Evolutionary conservation across 2,888 invertebrate genomes (phyloP).

Genomic region (Bimastos eiseni): DNA sequence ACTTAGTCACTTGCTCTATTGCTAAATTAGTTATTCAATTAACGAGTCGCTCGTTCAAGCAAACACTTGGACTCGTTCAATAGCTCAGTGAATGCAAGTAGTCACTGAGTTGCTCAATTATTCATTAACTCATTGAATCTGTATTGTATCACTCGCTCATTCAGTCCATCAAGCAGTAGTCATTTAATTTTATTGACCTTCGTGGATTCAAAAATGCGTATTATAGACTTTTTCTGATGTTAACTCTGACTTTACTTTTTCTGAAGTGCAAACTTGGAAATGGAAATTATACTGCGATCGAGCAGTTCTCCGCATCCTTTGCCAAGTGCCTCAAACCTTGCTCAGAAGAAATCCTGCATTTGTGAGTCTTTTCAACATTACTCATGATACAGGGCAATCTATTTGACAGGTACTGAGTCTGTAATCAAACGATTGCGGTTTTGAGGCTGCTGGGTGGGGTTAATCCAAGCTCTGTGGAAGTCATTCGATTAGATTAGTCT

Average conservation of each 20-base stretch:
- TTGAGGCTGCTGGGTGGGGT: not conserved
- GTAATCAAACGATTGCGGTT: not conserved
- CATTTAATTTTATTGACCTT: not conserved
- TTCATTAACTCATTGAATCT: not conserved
- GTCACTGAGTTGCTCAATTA: not conserved
- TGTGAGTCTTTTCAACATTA: constrained; percentile 30
- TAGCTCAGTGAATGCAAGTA: not conserved
- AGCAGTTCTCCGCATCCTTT: constrained; percentile 29
- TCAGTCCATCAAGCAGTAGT: not conserved
- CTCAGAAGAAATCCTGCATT: constrained; percentile 38
- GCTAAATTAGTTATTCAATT: not conserved
- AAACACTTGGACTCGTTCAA: not conserved
- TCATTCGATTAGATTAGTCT: no score
- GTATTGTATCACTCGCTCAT: not conserved
- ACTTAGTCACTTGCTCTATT: not conserved
- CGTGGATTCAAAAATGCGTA: no score
- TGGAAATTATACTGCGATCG: constrained; percentile 78
- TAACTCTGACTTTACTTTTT: not conserved
- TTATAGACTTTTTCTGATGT: not conserved
- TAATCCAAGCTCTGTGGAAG: no score
- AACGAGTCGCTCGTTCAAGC: not conserved
- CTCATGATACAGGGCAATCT: not conserved
- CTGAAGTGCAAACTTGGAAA: constrained; percentile 87
- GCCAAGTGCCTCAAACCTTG: constrained; percentile 9
- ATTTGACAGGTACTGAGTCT: not conserved